Base-by-base conservation (phyloP, 2,113 vertebrate genomes). In the Trogon melanurus region DNA sequence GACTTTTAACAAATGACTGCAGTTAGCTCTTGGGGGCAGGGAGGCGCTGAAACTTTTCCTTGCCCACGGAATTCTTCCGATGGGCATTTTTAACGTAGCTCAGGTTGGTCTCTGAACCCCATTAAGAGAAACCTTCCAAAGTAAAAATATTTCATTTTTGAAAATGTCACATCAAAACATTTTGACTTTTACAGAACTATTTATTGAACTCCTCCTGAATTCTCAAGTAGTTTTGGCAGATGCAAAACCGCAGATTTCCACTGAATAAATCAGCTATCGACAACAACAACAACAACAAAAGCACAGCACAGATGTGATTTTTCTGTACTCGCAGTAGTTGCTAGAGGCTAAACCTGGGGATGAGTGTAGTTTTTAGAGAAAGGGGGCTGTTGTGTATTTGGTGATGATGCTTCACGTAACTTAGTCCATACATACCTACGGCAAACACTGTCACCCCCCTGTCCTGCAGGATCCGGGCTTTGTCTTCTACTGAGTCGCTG, bases 371-470 rank as follows among this genome's bases (percentile, higher is more conserved):
- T 82, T 71, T 79, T 15, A 65, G n/a, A 53, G 67, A 32, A 41
- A 23, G 7, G 1, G 30, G 4, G 20, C 0, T 56, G 19, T 1
- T 29, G 2, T 21, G 16, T 13, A 11, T 21, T 26, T 53, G 23
- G 22, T 23, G 38, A 38, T 5, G 8, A n/a, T 2, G 30, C 50
- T 60, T 21, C 14, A 16, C 2, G 2, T 19, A 61, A 20, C 8
- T 76, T 27, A 38, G 16, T 26, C 54, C 44, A 13, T 53, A 97
- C 98, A 13, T 98, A 99, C 99, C 99, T 54, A 99, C 97, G 89
- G 98, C 98, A 95, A 98, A 99, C 45, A 99, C 96, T 2, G 98
- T 98, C 75, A 99, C 98, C 1, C 99, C 99, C 10, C 26, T 69
- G 79, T 99, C 98, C 50, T 96, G 96, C 26, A 99, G 97, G 19